phyloP scores from a whole-genome alignment of 2,797 vertebrate species.

The Anabas testudineus region DNA sequence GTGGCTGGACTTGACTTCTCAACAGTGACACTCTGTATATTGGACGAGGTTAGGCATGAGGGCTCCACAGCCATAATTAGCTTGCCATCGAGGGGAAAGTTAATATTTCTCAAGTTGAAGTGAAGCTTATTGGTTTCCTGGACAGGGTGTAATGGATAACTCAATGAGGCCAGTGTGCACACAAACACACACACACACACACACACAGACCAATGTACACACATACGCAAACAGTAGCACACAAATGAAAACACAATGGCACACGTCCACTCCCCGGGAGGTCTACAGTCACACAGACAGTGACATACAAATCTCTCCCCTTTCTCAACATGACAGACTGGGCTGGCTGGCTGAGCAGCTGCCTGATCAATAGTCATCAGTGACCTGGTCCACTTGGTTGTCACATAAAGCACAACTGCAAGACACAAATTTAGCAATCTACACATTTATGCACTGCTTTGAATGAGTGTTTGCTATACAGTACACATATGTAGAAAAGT shows the following conservation, averaged over 20 bases:
- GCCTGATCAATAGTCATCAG: constrained; percentile 86
- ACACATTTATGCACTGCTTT: constrained; percentile 30
- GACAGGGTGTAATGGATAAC: constrained; percentile 81
- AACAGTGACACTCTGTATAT: constrained; percentile 39
- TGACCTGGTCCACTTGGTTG: constrained; percentile 77
- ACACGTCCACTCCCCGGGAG: constrained; percentile 65
- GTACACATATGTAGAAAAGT: background rate
- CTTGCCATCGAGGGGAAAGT: constrained; percentile 73
- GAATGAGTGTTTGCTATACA: constrained; percentile 1
- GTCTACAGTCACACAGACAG: constrained; percentile 77
- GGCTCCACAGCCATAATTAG: constrained; percentile 72
- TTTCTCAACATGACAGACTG: constrained; percentile 70
- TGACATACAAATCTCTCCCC: constrained; percentile 82
- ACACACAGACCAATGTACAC: no score
- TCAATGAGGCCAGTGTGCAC: constrained; percentile 53
- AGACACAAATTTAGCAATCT: constrained; percentile 65
- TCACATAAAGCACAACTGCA: constrained; percentile 71
- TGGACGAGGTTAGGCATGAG: constrained; percentile 30
- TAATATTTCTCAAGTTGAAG: constrained; percentile 81
- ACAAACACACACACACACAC: constrained; percentile 51
- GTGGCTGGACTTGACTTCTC: constrained; percentile 37
- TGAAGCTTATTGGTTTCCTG: constrained; percentile 79
- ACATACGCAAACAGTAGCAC: constrained; percentile 47
- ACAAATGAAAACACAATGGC: constrained; percentile 63
- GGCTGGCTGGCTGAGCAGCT: constrained; percentile 73